phyloP scores from a whole-genome alignment of 2,797 vertebrate genomes.

The Philypnodon macrostomus region DNA sequence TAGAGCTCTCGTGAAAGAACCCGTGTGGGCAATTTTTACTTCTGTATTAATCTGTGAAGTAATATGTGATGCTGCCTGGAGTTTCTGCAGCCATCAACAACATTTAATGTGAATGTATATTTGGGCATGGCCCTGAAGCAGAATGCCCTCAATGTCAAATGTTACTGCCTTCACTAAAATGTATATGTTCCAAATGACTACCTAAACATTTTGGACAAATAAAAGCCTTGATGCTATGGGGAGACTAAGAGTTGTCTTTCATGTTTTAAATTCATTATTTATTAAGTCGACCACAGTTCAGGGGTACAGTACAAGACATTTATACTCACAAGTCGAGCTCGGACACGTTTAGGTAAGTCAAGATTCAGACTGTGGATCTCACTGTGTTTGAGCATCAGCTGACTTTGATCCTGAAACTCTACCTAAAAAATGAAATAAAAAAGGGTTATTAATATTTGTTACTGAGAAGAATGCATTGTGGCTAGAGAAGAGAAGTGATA shows the following conservation, averaged over 20 bases:
- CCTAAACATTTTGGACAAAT: slow-evolving; percentile 9
- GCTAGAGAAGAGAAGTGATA: too few species aligned
- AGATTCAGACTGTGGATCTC: slow-evolving; percentile 90
- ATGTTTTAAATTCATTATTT: background rate
- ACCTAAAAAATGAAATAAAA: slow-evolving; percentile 74
- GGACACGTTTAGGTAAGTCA: slow-evolving; percentile 92
- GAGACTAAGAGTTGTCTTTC: slow-evolving; percentile 1
- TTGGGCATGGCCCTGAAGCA: background rate
- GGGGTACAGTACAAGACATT: too few species aligned
- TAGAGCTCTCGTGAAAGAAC: background rate
- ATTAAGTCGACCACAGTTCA: too few species aligned
- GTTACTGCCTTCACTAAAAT: slow-evolving; percentile 5
- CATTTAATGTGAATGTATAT: background rate
- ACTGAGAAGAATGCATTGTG: background rate
- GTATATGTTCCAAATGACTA: slow-evolving; percentile 15
- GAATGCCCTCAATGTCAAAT: slow-evolving; percentile 1
- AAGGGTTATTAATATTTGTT: background rate
- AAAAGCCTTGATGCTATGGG: slow-evolving; percentile 1
- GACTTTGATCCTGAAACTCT: slow-evolving; percentile 92
- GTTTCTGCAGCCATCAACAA: background rate
- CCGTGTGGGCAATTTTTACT: slow-evolving; percentile 4
- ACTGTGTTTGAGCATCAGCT: slow-evolving; percentile 87
- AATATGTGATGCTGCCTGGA: background rate
- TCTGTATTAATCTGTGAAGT: background rate
- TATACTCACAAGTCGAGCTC: slow-evolving; percentile 86